Conservation (phyloP, 1,140 invertebrate species). For the Limonius californicus region DNA sequence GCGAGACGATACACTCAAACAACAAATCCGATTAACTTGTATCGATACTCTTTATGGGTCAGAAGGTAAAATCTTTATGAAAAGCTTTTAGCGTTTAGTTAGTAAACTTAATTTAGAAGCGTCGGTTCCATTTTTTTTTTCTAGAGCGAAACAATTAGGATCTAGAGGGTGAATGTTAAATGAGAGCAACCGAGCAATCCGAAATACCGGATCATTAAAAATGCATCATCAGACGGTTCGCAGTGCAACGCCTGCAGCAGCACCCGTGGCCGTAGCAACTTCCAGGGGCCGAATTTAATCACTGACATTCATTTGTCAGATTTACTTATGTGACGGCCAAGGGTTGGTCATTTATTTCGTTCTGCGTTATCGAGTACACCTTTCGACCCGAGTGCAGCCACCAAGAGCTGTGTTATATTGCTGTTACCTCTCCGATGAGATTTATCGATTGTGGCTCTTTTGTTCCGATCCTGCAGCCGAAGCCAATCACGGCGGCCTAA, state of each 20-base stretch:
- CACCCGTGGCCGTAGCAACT: not conserved
- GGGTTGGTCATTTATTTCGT: conserved; percentile 26
- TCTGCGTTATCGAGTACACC: conserved; percentile 25
- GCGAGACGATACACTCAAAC: not conserved
- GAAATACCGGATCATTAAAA: conserved; percentile 13
- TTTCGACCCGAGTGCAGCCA: conserved; percentile 17
- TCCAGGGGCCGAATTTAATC: conserved; percentile 23
- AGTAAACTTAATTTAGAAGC: conserved; percentile 9
- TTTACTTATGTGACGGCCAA: conserved; percentile 24
- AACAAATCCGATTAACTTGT: conserved; percentile 23
- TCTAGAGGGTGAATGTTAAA: conserved; percentile 4
- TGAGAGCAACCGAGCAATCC: not conserved
- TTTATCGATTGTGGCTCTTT: conserved; percentile 30
- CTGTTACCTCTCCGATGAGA: conserved; percentile 24
- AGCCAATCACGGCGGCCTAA: conserved; percentile 23
- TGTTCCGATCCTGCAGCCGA: conserved; percentile 22
- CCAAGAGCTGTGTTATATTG: conserved; percentile 22
- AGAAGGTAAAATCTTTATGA: conserved; percentile 21
- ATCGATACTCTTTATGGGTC: conserved; percentile 25
- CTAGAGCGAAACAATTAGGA: not conserved
- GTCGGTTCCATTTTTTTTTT: conserved; percentile 18
- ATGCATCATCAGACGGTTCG: conserved; percentile 11
- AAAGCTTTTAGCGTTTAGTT: conserved; percentile 17
- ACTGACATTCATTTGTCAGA: conserved; percentile 20
- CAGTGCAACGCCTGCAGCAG: not conserved